phyloP scores from a whole-genome alignment of 2,888 invertebrate species.

The Dryomyza anilis region DNA sequence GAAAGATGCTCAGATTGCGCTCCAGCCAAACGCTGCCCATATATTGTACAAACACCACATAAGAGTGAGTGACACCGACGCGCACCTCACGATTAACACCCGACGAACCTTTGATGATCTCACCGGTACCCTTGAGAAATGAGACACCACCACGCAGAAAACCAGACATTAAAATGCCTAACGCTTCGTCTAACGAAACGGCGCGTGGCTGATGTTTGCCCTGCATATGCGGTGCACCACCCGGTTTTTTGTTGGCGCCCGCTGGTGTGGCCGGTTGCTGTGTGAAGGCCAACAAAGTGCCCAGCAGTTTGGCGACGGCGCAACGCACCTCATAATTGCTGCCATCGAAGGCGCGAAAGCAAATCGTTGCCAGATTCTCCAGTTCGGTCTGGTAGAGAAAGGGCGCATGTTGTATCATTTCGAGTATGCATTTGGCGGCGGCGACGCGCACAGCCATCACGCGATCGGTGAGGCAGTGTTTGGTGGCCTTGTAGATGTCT shows the following conservation, averaged over 20 bases:
- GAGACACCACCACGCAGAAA: slow-evolving; percentile 93
- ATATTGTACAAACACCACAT: slow-evolving; percentile 92
- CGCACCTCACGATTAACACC: slow-evolving; percentile 94
- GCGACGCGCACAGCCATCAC: slow-evolving; percentile 92
- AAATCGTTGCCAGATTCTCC: slow-evolving; percentile 89
- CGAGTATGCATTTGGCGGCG: slow-evolving; percentile 87
- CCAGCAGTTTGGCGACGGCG: slow-evolving; percentile 89
- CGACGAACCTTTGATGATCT: slow-evolving; percentile 94
- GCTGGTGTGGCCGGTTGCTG: slow-evolving; percentile 70
- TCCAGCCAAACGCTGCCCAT: slow-evolving; percentile 96
- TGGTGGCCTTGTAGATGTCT: slow-evolving; percentile 90
- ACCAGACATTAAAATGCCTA: slow-evolving; percentile 89
- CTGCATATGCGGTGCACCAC: slow-evolving; percentile 44
- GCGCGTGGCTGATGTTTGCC: slow-evolving; percentile 55
- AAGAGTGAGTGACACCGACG: slow-evolving; percentile 96
- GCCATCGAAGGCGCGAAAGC: slow-evolving; percentile 89
- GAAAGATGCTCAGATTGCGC: slow-evolving; percentile 81
- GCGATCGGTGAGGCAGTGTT: slow-evolving; percentile 86
- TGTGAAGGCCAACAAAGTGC: slow-evolving; percentile 72
- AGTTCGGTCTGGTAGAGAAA: slow-evolving; percentile 87
- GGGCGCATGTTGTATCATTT: slow-evolving; percentile 86
- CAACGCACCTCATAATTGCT: slow-evolving; percentile 92
- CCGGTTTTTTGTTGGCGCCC: slow-evolving; percentile 57
- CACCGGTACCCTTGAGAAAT: slow-evolving; percentile 89
- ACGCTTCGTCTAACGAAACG: slow-evolving; percentile 86